Evolutionary conservation across 1,140 invertebrate species (phyloP).

Genomic region (Chrysopa pallens): DNA sequence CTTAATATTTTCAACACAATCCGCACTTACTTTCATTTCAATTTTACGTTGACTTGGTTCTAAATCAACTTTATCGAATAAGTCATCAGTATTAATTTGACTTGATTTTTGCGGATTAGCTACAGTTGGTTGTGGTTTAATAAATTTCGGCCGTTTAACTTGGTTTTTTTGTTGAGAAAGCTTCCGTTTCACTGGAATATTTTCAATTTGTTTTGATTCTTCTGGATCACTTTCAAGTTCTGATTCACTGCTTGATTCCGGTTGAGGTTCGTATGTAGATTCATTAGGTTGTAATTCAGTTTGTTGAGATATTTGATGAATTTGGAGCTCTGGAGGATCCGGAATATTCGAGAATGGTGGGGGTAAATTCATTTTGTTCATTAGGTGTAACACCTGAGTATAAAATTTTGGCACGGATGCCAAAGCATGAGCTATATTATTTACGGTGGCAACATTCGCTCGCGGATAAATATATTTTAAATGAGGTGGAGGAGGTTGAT

Average conservation of each 20-base stretch:
- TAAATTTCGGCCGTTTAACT: constrained; percentile 44
- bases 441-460: constrained; percentile 48
- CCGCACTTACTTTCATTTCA: constrained; percentile 34
- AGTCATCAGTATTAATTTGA: constrained; percentile 33
- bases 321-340: constrained; percentile 10
- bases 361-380: constrained; percentile 89
- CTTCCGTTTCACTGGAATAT: constrained; percentile 35
- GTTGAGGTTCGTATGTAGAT: constrained; percentile 5
- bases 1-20: constrained; percentile 12
- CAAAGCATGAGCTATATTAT: constrained; percentile 61
- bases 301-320: constrained; percentile 3
- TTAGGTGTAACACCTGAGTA: constrained; percentile 74
- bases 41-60: constrained; percentile 36
- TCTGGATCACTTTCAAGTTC: constrained; percentile 61
- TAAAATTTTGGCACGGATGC: constrained; percentile 65
- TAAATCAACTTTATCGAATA: constrained; percentile 41
- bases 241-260: constrained; percentile 42
- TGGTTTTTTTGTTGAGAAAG: constrained; percentile 29
- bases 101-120: constrained; percentile 13
- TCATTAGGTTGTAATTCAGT: neutral
- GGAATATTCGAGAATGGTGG: constrained; percentile 54
- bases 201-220: constrained; percentile 17
- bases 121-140: constrained; percentile 26
- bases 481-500: constrained; percentile 52
- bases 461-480: constrained; percentile 59